Percentiles rank a stretch among this genome's conserved stretches.
Conservation (phyloP, 2,888 invertebrate genomes). For the Nomada hirtipes region DNA sequence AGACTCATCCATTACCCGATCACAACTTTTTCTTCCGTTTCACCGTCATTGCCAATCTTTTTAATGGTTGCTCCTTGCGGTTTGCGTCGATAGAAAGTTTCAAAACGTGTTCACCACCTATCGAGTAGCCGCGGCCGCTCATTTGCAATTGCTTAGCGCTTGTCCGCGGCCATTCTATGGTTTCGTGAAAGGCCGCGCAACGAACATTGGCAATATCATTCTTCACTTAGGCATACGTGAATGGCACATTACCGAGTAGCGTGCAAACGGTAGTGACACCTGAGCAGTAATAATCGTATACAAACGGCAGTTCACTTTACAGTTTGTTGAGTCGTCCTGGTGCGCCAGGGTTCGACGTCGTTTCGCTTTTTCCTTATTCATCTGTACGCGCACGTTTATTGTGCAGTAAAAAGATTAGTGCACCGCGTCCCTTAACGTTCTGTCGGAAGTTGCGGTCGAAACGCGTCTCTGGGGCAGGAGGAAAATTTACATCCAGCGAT, state of each 20-base stretch:
- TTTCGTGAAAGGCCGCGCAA: conserved; percentile 26
- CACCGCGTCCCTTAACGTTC: conserved; percentile 20
- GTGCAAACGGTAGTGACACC: conserved; percentile 76
- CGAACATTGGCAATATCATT: conserved; percentile 36
- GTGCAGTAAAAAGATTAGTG: conserved; percentile 37
- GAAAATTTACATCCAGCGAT: background rate
- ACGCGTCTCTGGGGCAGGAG: background rate
- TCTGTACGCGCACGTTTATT: conserved; percentile 57
- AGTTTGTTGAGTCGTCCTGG: conserved; percentile 64
- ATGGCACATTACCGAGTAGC: conserved; percentile 47
- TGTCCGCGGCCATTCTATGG: conserved; percentile 28
- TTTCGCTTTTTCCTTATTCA: conserved; percentile 47
- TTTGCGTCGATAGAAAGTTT: conserved; percentile 18
- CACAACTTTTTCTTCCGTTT: background rate
- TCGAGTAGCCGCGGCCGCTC: background rate
- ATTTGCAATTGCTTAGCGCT: conserved; percentile 38
- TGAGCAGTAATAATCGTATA: conserved; percentile 82
- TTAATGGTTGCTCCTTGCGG: conserved; percentile 1
- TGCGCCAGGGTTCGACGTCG: conserved; percentile 10
- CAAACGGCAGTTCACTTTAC: conserved; percentile 78
- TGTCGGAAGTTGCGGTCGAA: background rate
- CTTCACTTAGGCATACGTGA: conserved; percentile 33
- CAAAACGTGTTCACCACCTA: background rate
- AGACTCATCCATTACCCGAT: background rate
- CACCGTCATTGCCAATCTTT: background rate